Percentiles rank a stretch among this genome's conserved stretches.
These are phyloP conservation scores for Automeris io DNA, from an alignment of 2,888 invertebrate genomes.

Conservation along the genomic window DNA sequence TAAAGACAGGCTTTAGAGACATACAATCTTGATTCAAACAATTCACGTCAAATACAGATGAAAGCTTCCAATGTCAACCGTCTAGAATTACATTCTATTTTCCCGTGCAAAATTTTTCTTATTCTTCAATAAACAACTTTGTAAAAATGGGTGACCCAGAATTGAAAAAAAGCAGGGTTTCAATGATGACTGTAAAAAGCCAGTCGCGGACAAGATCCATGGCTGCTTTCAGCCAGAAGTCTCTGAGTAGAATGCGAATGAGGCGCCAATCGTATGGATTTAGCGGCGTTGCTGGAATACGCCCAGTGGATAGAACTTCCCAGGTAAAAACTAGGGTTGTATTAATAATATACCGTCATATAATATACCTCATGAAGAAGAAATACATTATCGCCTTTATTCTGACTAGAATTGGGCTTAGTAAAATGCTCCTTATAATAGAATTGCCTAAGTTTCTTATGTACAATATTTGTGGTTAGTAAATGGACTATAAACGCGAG, in stretches of 20 bases:
- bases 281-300: conserved; percentile 40
- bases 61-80: neutral
- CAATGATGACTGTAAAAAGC: conserved; percentile 28
- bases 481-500: too few species aligned
- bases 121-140: neutral
- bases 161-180: conserved; percentile 31
- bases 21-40: too few species aligned
- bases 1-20: too few species aligned
- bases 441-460: neutral
- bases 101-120: neutral
- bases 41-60: neutral
- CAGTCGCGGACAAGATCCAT: conserved; percentile 24
- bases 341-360: neutral
- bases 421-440: neutral
- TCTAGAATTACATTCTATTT: neutral
- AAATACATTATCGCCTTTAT: neutral
- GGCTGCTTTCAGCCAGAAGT: conserved; percentile 22
- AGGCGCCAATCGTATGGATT: conserved; percentile 50
- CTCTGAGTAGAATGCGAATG: conserved; percentile 44
- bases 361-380: too few species aligned
- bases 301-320: conserved; percentile 43
- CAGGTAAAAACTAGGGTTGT: conserved; percentile 26
- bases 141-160: conserved; percentile 17
- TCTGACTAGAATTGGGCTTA: neutral
- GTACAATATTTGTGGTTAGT: neutral